phyloP scores from a whole-genome alignment of 2,113 vertebrate species.

The Monopterus albus region DNA sequence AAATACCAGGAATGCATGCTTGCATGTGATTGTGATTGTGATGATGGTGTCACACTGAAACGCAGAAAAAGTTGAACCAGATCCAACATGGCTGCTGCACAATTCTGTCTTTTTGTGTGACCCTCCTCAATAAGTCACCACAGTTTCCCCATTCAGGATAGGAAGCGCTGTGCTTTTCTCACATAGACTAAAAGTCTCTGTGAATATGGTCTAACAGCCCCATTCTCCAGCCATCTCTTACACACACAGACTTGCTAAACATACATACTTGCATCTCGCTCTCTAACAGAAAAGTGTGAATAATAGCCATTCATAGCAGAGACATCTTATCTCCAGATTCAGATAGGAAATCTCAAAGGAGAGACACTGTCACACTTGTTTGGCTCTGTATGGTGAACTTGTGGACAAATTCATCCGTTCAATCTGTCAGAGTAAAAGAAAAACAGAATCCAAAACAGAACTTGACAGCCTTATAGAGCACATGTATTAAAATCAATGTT shows the following conservation, averaged over 20 bases:
- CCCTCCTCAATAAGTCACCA: slow-evolving; percentile 24
- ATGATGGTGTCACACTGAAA: too few species aligned
- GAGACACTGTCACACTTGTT: slow-evolving; percentile 14
- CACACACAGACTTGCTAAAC: background rate
- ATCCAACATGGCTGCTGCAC: too few species aligned
- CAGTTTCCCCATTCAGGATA: too few species aligned
- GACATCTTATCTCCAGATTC: too few species aligned
- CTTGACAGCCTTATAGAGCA: background rate
- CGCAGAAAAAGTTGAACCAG: too few species aligned
- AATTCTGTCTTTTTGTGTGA: too few species aligned
- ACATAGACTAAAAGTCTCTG: too few species aligned
- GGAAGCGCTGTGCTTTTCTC: too few species aligned
- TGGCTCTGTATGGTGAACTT: background rate
- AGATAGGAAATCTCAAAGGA: slow-evolving; percentile 23
- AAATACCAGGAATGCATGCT: too few species aligned
- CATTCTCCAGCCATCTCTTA: slow-evolving; percentile 21
- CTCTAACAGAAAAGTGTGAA: slow-evolving; percentile 51
- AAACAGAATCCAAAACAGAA: slow-evolving; percentile 3
- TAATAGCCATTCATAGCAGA: slow-evolving; percentile 53
- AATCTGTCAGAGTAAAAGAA: background rate
- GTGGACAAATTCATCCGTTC: background rate
- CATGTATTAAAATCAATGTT: slow-evolving; percentile 28
- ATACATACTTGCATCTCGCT: background rate
- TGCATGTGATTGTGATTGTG: too few species aligned
- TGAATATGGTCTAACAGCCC: slow-evolving; percentile 37